Base-by-base conservation (phyloP, 2,113 vertebrate genomes). In the Ailurus styani region DNA sequence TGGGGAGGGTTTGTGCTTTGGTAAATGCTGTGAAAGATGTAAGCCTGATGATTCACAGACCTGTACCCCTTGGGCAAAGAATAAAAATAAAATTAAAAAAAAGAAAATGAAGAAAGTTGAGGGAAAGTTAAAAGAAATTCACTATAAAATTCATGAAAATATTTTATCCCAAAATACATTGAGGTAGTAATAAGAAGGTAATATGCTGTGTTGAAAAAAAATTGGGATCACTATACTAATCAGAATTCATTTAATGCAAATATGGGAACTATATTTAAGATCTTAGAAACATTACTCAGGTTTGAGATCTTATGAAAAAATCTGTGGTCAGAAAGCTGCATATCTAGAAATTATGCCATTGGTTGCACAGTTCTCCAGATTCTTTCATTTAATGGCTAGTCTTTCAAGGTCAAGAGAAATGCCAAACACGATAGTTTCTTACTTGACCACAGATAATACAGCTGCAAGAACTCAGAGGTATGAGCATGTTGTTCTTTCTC, bases 391-490 rank as follows among this genome's bases (percentile, higher is more conserved):
- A 84, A 93, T 42, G 15, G 34, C 9, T 62, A 64, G n/a, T 84
- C n/a, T 91, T 98, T 96, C 42, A 95, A 94, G 79, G 73, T 96
- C 34, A 95, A 87, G 45, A 97, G 14, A 87, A 95, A 86, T 97
- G 52, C 6, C 45, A 90, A 89, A 70, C 12, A 73, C 75, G 21
- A 42, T 4, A 88, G 10, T 77, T 88, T 91, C 18, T 97, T 89
- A 50, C 45, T 79, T 96, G 73, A 15, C 25, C 60, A 93, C 47
- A 95, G 68, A 91, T 89, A 73, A 34, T 55, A 2, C 45, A 91
- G 40, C 47, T 91, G 66, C 95, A 97, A 97, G 82, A 93, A 23
- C 14, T 90, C 25, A 96, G 25, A 96, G 42, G 11, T 97, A 34
- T 94, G 31, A 73, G 34, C 70, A 21, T 87, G 34, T 45, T 93